Base-by-base conservation (phyloP, 2,797 vertebrate species). In the Falco peregrinus region DNA sequence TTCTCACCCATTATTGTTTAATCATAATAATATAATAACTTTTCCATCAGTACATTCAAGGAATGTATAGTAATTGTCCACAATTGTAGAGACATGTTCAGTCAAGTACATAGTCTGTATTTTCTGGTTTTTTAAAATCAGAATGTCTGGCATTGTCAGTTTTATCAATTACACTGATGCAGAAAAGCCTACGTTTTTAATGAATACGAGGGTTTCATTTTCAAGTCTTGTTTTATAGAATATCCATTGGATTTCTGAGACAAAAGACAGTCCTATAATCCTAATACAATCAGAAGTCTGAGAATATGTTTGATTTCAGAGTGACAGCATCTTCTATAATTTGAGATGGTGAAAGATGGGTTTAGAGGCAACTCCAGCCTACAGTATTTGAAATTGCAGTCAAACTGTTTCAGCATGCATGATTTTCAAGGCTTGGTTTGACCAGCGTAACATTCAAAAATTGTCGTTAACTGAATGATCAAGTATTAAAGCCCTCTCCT, bases 21-120 rank as follows among this genome's bases (percentile, higher is more conserved):
- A 96, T 97, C 95, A 84, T 87, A 82, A 84, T 95, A 97, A 97
- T 97, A 54, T 45, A 87, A 90, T 95, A 84, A 59, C 77, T 94
- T 68, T 91, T 93, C 65, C 37, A 39, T 92, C 79, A 86, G 57
- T 88, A 76, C 76, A 39, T 90, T 94, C 41, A 48, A 56, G 54
- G 69, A 89, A 68, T 50, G 29, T 70, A 29, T 51, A 63, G 41
- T 93, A 70, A 89, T 92, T 96, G 63, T 92, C 54, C 87, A 68
- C 84, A 91, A 48, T 88, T 80, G 68, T 24, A 86, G 80, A 88
- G 96, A 87, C 87, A 1, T 95, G 86, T 92, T 97, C 92, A 92
- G 63, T 94, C 92, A 67, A 87, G 74, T 93, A 75, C 47, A 24
- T 84, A 54, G 59, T 95, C 78, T 67, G 2, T 80, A 48, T 60